These are phyloP conservation scores for Oxyruncus cristatus DNA, from an alignment of 2,113 vertebrate genomes.

Conservation along the genomic window DNA sequence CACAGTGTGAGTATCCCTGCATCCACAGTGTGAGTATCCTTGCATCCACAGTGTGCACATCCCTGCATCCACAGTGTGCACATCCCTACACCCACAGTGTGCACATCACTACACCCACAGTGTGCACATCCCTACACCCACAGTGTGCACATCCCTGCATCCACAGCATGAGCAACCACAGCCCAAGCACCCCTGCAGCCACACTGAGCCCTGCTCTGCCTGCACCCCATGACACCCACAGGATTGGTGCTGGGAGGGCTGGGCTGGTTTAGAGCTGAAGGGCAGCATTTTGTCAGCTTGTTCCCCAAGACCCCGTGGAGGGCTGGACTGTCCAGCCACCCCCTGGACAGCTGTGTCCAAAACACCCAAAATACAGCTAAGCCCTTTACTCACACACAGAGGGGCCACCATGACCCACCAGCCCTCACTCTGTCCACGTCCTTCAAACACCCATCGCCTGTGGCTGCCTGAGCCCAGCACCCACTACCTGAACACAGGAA, in stretches of 20 bases:
- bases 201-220: rapidly evolving
- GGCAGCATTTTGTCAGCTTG: not conserved
- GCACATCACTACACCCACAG: too few relatives aligned
- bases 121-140: not conserved
- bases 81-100: too few relatives aligned
- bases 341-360: not conserved
- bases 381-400: not conserved
- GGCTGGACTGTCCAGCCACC: rapidly evolving
- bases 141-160: not conserved
- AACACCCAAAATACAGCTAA: rapidly evolving
- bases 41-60: too few relatives aligned
- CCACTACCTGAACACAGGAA: not conserved
- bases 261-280: not conserved
- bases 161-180: not conserved
- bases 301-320: not conserved
- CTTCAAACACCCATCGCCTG: not conserved
- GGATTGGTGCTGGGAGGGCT: not conserved
- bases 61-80: too few relatives aligned
- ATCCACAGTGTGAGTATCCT: not conserved
- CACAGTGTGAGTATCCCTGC: not conserved
- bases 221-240: rapidly evolving
- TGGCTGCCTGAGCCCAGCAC: not conserved
- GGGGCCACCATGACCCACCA: not conserved
- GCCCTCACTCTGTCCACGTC: not conserved
- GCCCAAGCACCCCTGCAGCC: not conserved